Evolutionary conservation across 2,888 invertebrate species (phyloP).

Genomic region (Rotaria sp.): DNA sequence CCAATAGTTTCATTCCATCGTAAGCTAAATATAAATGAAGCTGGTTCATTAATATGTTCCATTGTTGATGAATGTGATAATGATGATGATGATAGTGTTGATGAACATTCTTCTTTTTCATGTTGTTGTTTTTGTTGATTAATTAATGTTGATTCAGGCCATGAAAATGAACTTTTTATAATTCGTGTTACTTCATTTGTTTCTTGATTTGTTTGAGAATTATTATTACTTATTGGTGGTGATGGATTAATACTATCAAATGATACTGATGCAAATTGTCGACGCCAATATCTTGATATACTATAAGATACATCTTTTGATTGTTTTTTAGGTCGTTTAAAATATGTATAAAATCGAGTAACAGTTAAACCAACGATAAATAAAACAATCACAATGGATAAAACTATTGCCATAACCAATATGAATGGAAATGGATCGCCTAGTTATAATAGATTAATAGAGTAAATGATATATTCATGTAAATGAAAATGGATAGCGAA

Average conservation of each 20-base stretch:
- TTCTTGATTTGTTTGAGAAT: not conserved
- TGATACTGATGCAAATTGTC: not conserved
- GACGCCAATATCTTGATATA: not conserved
- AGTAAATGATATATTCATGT: not conserved
- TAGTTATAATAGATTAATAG: not conserved
- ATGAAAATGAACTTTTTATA: constrained; percentile 10
- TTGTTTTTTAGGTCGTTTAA: not conserved
- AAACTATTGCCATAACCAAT: not conserved
- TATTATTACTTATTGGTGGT: not conserved
- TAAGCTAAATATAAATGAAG: not conserved
- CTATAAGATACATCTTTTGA: not conserved
- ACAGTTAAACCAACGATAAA: not conserved
- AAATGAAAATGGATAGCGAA: not conserved
- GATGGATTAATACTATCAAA: not conserved
- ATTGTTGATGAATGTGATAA: not conserved
- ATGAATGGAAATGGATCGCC: not conserved
- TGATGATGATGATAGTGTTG: not conserved
- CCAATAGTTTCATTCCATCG: not conserved
- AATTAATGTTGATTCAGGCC: not conserved
- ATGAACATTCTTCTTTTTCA: not conserved
- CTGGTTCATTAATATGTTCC: not conserved
- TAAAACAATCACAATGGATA: not conserved
- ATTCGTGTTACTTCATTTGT: not conserved
- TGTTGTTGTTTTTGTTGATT: not conserved
- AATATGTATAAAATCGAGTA: not conserved